Conservation (phyloP, 2,797 vertebrate genomes). For the Karalla daura region DNA sequence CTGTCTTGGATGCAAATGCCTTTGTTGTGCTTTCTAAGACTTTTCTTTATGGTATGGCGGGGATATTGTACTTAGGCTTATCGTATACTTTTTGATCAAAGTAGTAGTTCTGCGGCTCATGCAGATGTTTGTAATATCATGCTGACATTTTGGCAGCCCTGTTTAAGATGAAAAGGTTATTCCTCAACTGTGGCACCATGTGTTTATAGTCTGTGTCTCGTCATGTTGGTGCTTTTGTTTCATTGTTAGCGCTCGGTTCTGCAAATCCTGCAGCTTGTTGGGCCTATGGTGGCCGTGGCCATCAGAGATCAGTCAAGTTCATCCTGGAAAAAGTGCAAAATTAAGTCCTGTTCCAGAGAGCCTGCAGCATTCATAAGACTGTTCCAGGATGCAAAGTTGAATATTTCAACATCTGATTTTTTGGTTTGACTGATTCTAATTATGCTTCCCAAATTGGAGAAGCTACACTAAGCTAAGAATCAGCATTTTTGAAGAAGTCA, state of each 20-base stretch:
- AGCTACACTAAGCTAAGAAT: no score
- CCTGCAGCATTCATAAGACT: no score
- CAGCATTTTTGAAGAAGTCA: no score
- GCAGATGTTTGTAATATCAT: conserved; percentile 25
- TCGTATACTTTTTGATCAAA: conserved; percentile 48
- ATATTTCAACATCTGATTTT: no score
- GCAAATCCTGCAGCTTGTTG: conserved; percentile 38
- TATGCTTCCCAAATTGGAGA: no score
- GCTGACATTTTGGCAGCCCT: conserved; percentile 54
- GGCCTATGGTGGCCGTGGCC: conserved; percentile 23
- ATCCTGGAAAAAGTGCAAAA: no score
- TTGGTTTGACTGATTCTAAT: no score
- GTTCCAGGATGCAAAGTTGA: no score
- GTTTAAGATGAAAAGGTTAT: conserved; percentile 54
- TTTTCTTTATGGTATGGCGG: background rate
- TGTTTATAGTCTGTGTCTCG: conserved; percentile 7
- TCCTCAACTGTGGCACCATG: conserved; percentile 8
- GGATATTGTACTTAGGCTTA: conserved; percentile 30
- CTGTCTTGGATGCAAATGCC: conserved; percentile 53
- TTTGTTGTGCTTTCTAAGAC: conserved; percentile 49
- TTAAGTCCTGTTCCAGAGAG: no score
- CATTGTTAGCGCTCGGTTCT: background rate
- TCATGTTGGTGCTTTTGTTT: conserved; percentile 26
- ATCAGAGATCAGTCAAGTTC: background rate
- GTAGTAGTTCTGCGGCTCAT: conserved; percentile 32